These are phyloP conservation scores for Erpornis zantholeuca DNA, from an alignment of 2,113 vertebrate species.

Conservation along the genomic window DNA sequence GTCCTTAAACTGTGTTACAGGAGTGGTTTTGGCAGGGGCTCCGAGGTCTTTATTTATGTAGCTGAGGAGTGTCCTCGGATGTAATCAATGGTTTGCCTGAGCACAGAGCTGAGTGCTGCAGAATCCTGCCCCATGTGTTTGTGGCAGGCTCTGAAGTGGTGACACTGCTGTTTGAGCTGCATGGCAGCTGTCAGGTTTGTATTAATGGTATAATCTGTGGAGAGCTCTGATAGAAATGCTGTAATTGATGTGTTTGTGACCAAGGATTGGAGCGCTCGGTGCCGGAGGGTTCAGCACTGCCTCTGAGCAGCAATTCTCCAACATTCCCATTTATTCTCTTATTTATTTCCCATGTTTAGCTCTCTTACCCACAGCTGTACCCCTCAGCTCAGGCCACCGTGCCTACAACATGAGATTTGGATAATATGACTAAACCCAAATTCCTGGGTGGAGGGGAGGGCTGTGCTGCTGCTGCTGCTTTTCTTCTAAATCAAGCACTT, in stretches of 20 bases:
- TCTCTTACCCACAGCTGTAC: background rate
- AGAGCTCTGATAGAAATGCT: background rate
- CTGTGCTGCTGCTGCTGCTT: background rate
- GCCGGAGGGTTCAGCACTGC: background rate
- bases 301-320: background rate
- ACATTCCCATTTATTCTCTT: background rate
- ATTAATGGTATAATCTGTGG: background rate
- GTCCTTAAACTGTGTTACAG: background rate
- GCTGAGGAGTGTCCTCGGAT: background rate
- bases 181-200: background rate
- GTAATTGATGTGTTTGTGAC: constrained; percentile 23
- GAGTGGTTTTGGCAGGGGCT: background rate
- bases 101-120: background rate
- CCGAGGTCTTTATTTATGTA: background rate
- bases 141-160: background rate
- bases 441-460: background rate
- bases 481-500: background rate
- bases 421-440: background rate
- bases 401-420: background rate
- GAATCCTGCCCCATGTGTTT: background rate
- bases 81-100: background rate
- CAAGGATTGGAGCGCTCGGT: background rate
- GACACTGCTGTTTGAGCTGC: background rate
- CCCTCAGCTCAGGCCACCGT: background rate
- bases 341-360: background rate